Evolutionary conservation across 2,888 invertebrate genomes (phyloP), one percentile per base, ranked within the genome.

Genomic region (Eupsilia transversa): DNA sequence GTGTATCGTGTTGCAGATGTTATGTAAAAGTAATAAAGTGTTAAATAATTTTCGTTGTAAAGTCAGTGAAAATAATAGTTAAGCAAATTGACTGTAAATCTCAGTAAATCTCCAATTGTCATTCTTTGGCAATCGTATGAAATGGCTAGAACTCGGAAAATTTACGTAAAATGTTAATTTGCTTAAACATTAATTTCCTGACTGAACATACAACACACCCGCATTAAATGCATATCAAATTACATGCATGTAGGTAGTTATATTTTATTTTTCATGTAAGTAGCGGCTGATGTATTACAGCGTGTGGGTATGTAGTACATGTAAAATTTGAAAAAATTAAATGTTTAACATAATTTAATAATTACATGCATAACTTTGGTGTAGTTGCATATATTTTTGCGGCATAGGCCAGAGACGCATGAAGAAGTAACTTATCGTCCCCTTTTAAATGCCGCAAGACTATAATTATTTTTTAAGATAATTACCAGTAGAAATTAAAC

Each of bases 381-480:
- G 54, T 30, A 35, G 27, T 49, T 52, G 43, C n/a, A 56, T n/a
- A 35, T 54, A 61, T 38, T 38, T 70, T 71, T 54, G 43, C 54
- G 9, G 4, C 33, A 30, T 52, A 77, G n/a, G 43, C 27, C 23
- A n/a, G 41, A 79, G 23, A 77, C 46, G 38, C 33, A 41, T 77
- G 64, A 65, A 65, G 74, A 59, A 52, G 4, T 64, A 46, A 27
- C 10, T 54, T 20, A 52, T 49, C 30, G 3, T n/a, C n/a, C 35
- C 17, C 43, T 71, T 33, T 20, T 63, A 38, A 57, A 80, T 52
- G 43, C 46, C 38, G 27, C 64, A 46, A n/a, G 33, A 54, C 38
- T 27, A 59, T 64, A 30, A 52, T 73, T n/a, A n/a, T n/a, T n/a
- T n/a, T 74, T 52, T 3, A 60, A 74, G 1, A 38, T 56, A 35